Conservation (phyloP, 2,113 vertebrate genomes). For the Cygnus buccinator region DNA sequence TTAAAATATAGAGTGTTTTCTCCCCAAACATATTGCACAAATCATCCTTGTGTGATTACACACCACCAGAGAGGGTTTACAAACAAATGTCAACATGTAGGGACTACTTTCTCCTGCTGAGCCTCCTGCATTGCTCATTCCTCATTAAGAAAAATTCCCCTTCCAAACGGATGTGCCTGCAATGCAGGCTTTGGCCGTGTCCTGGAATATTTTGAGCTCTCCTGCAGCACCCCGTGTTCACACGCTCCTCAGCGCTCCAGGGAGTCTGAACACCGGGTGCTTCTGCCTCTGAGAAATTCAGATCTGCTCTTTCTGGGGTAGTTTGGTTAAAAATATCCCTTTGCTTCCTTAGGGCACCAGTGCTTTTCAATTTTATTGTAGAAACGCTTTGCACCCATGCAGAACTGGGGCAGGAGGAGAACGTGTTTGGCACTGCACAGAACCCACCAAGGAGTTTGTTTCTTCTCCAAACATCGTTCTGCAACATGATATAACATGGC, state of each 20-base stretch:
- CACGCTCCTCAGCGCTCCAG: background rate
- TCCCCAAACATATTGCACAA: background rate
- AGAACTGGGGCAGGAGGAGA: background rate
- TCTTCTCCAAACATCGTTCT: background rate
- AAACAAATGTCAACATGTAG: background rate
- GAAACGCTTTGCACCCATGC: background rate
- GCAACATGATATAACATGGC: background rate
- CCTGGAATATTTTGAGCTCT: background rate
- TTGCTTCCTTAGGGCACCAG: background rate
- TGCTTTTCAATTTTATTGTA: background rate
- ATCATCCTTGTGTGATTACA: background rate
- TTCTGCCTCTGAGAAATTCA: background rate
- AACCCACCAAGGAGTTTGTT: background rate
- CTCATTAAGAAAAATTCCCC: background rate
- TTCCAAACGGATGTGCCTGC: background rate
- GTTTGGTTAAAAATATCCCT: background rate
- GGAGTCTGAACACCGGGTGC: background rate
- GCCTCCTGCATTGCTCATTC: background rate
- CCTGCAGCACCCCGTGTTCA: background rate
- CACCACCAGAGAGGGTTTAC: background rate
- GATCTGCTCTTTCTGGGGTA: background rate
- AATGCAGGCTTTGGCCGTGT: accelerated
- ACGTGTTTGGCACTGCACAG: accelerated
- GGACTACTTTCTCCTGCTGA: background rate
- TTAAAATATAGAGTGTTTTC: background rate